Evolutionary conservation across 2,113 vertebrate species (phyloP).

Genomic region (Scytalopus superciliaris): DNA sequence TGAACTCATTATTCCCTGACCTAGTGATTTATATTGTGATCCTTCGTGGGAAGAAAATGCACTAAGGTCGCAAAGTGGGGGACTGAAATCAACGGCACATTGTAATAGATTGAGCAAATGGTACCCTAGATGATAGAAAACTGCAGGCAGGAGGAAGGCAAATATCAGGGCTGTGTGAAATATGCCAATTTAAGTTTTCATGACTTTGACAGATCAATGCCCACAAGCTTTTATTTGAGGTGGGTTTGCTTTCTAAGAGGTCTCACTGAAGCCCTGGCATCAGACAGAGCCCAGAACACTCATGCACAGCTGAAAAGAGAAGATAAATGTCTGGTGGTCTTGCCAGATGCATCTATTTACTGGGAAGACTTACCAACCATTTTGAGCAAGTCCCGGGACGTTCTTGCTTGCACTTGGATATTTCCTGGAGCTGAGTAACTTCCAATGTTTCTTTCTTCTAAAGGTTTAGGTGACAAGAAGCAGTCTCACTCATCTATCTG

Average conservation of each 20-base stretch:
- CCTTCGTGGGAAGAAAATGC: not conserved
- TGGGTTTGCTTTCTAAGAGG: not conserved
- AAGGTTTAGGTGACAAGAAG: not conserved
- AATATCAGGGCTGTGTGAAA: not conserved
- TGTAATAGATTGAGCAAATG: conserved; percentile 27
- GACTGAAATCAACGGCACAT: not conserved
- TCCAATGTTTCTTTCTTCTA: not conserved
- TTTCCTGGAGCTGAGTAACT: not conserved
- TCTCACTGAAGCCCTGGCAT: not conserved
- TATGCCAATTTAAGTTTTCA: not conserved
- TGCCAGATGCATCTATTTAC: not conserved
- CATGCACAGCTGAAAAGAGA: not conserved
- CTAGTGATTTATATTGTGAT: conserved; percentile 29
- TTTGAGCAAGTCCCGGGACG: not conserved
- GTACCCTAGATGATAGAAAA: not conserved
- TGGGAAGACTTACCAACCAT: not conserved
- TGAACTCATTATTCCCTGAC: conserved; percentile 36
- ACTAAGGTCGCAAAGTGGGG: not conserved
- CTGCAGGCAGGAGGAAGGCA: not conserved
- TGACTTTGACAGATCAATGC: not conserved
- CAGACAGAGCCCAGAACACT: not conserved
- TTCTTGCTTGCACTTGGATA: not conserved
- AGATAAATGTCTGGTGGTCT: not conserved
- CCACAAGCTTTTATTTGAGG: not conserved
- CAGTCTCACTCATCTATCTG: not conserved